These are phyloP conservation scores for Drosophila cracens DNA, from an alignment of 2,888 invertebrate genomes.

Conservation along the genomic window DNA sequence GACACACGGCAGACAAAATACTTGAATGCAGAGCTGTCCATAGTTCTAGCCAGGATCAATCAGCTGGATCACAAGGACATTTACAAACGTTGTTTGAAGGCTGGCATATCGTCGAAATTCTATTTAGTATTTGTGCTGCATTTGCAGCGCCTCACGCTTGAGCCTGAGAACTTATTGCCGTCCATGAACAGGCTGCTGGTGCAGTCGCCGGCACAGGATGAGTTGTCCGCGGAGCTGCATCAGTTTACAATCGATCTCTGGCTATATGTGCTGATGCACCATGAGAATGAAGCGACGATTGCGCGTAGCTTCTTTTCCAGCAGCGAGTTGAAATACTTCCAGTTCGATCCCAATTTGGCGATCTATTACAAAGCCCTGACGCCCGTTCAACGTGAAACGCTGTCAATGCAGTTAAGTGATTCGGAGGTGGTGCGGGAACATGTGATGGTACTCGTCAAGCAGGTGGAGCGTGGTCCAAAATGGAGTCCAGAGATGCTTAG, in stretches of 20 bases:
- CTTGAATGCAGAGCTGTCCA: neutral
- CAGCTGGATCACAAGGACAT: conserved; percentile 18
- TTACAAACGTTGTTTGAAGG: conserved; percentile 46
- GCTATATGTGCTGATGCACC: conserved; percentile 62
- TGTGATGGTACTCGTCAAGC: conserved; percentile 11
- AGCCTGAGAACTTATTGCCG: conserved; percentile 44
- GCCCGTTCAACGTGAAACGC: neutral
- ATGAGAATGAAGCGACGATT: neutral
- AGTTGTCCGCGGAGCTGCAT: conserved; percentile 33
- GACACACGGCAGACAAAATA: conserved; percentile 5
- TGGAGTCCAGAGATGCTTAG: conserved; percentile 55
- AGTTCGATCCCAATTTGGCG: neutral
- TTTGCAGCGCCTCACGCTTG: conserved; percentile 61
- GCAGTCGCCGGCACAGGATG: neutral
- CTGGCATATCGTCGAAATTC: conserved; percentile 73
- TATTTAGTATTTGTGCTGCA: conserved; percentile 54
- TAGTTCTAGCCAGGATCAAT: conserved; percentile 5
- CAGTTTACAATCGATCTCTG: conserved; percentile 77
- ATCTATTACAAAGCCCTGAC: neutral
- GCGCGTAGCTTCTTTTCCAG: neutral
- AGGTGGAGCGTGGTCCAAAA: conserved; percentile 39
- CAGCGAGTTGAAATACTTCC: conserved; percentile 58
- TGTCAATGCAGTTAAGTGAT: conserved; percentile 29
- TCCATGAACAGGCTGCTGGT: conserved; percentile 52
- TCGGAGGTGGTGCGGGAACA: neutral